These are phyloP conservation scores for Rhyzopertha dominica DNA, from an alignment of 1,140 invertebrate species.

Conservation along the genomic window DNA sequence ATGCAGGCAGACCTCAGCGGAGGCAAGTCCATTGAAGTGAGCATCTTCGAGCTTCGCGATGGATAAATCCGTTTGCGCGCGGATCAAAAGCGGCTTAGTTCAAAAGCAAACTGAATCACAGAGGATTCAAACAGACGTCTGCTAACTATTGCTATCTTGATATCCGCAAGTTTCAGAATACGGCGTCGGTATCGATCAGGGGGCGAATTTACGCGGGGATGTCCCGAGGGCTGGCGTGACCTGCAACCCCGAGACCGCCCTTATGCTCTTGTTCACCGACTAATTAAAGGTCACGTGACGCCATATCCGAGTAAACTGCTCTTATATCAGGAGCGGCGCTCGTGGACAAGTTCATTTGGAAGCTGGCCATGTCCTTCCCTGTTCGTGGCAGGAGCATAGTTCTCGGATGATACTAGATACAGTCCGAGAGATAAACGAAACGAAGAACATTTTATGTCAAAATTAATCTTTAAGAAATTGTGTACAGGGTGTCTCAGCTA, in stretches of 20 bases:
- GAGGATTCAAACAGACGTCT: conserved; percentile 4
- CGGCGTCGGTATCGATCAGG: conserved; percentile 13
- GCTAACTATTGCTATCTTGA: conserved; percentile 16
- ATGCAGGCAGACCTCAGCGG: too few relatives aligned
- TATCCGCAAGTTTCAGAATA: conserved; percentile 17
- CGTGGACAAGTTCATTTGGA: conserved; percentile 14
- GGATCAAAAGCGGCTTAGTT: too few relatives aligned
- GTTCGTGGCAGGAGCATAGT: too few relatives aligned
- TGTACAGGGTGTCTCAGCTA: too few relatives aligned
- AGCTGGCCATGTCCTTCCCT: too few relatives aligned
- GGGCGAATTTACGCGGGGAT: conserved; percentile 13
- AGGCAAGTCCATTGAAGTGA: too few relatives aligned
- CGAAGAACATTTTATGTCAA: too few relatives aligned
- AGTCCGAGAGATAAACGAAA: too few relatives aligned
- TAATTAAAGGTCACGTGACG: conserved; percentile 39
- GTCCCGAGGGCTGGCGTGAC: conserved; percentile 34
- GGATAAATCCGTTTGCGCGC: too few relatives aligned
- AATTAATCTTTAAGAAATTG: too few relatives aligned
- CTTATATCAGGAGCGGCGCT: conserved; percentile 19
- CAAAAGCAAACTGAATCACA: neutral
- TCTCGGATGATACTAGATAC: too few relatives aligned
- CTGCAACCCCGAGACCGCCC: conserved; percentile 30
- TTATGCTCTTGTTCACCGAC: conserved; percentile 28
- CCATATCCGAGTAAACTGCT: conserved; percentile 28
- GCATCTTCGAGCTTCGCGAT: too few relatives aligned